phyloP scores from a whole-genome alignment of 2,888 invertebrate species.

The Hirtodrosophila trivittata region DNA sequence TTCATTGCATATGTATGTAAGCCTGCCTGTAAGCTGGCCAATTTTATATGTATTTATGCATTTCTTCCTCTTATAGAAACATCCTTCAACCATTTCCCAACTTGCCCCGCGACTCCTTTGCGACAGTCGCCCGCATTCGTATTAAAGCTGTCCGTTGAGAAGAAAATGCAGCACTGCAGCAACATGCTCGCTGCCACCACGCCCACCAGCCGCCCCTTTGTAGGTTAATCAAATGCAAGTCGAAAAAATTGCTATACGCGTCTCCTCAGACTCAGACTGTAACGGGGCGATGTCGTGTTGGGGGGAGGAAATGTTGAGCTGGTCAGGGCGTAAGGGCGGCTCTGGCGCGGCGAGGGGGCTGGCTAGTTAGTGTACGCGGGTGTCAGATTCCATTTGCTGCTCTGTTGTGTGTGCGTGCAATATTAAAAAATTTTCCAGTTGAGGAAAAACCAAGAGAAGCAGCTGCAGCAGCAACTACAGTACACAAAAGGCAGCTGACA shows the following conservation, averaged over 20 bases:
- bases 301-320: background rate
- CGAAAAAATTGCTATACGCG: conserved; percentile 49
- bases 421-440: conserved; percentile 62
- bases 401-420: conserved; percentile 44
- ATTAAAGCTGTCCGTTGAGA: conserved; percentile 63
- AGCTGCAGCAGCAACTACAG: conserved; percentile 4
- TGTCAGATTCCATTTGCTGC: conserved; percentile 51
- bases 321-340: background rate
- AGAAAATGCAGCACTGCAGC: conserved; percentile 58
- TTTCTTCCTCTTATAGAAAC: conserved; percentile 51
- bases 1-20: conserved; percentile 78
- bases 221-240: conserved; percentile 80
- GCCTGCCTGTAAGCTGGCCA: conserved; percentile 74
- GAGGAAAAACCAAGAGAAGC: conserved; percentile 31
- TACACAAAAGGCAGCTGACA: conserved; percentile 61
- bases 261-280: background rate
- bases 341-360: fast-evolving
- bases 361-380: conserved; percentile 65
- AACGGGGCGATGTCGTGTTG: background rate
- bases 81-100: conserved; percentile 20
- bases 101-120: no score
- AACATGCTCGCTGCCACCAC: conserved; percentile 16
- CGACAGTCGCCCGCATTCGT: conserved; percentile 13
- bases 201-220: conserved; percentile 46
- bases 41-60: conserved; percentile 79